phyloP scores from a whole-genome alignment of 2,888 invertebrate genomes.

The Rapana venosa region DNA sequence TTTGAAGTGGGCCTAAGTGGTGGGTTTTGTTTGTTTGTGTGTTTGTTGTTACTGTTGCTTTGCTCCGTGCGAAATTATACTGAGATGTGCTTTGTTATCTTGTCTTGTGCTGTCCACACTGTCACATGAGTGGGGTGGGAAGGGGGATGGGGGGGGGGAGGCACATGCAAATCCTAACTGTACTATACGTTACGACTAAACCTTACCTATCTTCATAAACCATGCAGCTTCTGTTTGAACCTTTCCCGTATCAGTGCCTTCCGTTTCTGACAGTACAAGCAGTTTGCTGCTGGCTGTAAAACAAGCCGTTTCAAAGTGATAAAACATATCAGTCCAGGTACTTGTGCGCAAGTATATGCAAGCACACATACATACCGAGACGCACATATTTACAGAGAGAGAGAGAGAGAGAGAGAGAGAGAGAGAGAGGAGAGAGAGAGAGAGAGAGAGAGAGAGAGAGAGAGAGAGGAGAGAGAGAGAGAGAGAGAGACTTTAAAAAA shows the following conservation, averaged over 20 bases:
- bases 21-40: too few relatives aligned
- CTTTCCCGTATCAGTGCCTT: conserved; percentile 45
- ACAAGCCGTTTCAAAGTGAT: neutral
- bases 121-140: neutral
- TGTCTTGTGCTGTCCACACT: too few relatives aligned
- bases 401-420: conserved; percentile 1
- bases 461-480: neutral
- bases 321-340: too few relatives aligned
- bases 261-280: conserved; percentile 54
- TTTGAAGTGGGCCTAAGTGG: too few relatives aligned
- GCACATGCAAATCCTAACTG: neutral
- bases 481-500: neutral
- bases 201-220: conserved; percentile 74
- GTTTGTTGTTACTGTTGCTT: too few relatives aligned
- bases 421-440: neutral
- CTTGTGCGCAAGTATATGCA: too few relatives aligned
- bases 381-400: neutral
- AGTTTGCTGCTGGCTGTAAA: conserved; percentile 62
- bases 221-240: conserved; percentile 70
- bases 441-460: too few relatives aligned
- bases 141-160: too few relatives aligned
- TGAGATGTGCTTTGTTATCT: too few relatives aligned
- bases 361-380: neutral
- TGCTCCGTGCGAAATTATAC: too few relatives aligned
- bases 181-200: neutral